Percentiles rank a stretch among this genome's conserved stretches.
phyloP scores from a whole-genome alignment of 2,888 invertebrate species.

The Spicauda simplicius region DNA sequence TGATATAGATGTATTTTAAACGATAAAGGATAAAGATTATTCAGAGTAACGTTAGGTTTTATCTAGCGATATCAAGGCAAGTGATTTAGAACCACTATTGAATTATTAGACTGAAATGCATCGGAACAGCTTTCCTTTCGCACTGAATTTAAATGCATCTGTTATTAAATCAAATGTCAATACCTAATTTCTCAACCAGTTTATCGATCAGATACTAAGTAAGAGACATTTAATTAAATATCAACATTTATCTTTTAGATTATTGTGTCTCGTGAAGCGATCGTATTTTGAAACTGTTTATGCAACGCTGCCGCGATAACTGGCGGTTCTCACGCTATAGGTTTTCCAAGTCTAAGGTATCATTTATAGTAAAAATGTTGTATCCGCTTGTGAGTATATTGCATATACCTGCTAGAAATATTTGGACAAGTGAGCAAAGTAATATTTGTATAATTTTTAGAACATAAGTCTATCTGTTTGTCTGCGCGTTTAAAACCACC shows the following conservation, averaged over 20 bases:
- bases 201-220: background rate
- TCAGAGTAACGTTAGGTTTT: background rate
- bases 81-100: background rate
- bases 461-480: no score
- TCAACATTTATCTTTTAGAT: slow-evolving; percentile 10
- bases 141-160: background rate
- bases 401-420: no score
- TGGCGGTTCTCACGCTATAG: slow-evolving; percentile 56
- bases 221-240: slow-evolving; percentile 14
- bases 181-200: slow-evolving; percentile 48
- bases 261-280: background rate
- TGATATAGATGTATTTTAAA: no score
- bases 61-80: background rate
- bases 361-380: no score
- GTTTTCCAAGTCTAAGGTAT: background rate
- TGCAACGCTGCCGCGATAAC: slow-evolving; percentile 47
- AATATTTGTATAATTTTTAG: no score
- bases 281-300: slow-evolving; percentile 26
- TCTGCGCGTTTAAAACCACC: no score
- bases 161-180: slow-evolving; percentile 13
- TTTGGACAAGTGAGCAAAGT: no score
- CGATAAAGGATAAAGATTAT: no score
- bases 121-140: background rate
- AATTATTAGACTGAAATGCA: background rate
- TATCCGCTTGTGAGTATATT: no score